These are phyloP conservation scores for Scaeva pyrastri DNA, from an alignment of 2,888 invertebrate genomes.

Conservation along the genomic window DNA sequence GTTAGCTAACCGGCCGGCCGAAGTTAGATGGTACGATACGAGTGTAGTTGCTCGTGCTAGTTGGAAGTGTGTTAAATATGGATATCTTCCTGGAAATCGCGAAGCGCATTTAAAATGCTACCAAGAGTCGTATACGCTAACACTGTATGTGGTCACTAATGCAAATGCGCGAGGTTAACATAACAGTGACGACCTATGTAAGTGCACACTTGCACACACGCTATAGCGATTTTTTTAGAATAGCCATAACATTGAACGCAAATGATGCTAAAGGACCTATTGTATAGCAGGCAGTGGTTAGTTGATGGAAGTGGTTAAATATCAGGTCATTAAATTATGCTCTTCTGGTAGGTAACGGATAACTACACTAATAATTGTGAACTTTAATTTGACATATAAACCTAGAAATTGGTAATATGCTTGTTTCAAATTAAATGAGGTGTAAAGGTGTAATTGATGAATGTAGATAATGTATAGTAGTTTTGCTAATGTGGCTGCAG, in stretches of 20 bases:
- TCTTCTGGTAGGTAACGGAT: constrained; percentile 59
- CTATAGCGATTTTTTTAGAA: constrained; percentile 58
- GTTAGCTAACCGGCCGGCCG: neutral
- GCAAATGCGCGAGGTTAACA: constrained; percentile 72
- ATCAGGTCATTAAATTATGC: constrained; percentile 71
- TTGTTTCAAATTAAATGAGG: no score
- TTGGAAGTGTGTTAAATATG: constrained; percentile 71
- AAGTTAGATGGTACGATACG: neutral
- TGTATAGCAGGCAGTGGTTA: constrained; percentile 44
- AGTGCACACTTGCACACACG: neutral
- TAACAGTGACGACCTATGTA: constrained; percentile 54
- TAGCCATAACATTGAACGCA: constrained; percentile 1
- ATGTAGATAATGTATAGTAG: no score
- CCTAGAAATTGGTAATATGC: neutral
- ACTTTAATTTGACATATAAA: constrained; percentile 50
- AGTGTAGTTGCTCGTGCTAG: neutral
- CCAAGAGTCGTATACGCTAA: constrained; percentile 54
- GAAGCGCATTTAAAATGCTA: constrained; percentile 63
- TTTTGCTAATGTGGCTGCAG: no score
- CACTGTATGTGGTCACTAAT: constrained; percentile 63
- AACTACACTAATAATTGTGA: constrained; percentile 40
- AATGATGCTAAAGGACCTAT: constrained; percentile 48
- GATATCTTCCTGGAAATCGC: constrained; percentile 69
- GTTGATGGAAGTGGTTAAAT: constrained; percentile 61
- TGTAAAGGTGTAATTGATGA: neutral